A percentile compares a stretch with the other conserved stretches of the same genome.
These are phyloP conservation scores for Phenganax marumi DNA, from an alignment of 92 coral and sea anemone genomes.

Conservation along the genomic window DNA sequence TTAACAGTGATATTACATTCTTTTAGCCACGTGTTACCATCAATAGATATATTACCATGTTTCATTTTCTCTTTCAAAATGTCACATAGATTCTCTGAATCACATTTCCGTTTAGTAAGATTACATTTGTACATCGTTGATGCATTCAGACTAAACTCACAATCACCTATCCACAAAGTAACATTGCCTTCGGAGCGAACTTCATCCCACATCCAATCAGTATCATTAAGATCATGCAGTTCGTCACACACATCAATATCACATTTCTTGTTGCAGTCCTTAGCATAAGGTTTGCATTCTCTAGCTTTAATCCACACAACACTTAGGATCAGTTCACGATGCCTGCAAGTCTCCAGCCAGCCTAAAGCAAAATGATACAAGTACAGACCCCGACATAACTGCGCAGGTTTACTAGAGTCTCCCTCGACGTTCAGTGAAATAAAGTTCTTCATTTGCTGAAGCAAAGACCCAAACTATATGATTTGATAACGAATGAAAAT, in stretches of 20 bases:
- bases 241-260: too few relatives aligned
- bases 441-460: too few relatives aligned
- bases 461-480: too few relatives aligned
- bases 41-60: background rate
- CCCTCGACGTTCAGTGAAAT: too few relatives aligned
- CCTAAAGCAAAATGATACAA: background rate
- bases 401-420: too few relatives aligned
- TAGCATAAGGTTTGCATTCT: slow-evolving; percentile 16
- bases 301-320: background rate
- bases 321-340: slow-evolving; percentile 3
- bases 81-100: slow-evolving; percentile 2
- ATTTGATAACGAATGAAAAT: too few relatives aligned
- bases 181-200: too few relatives aligned
- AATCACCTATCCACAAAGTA: too few relatives aligned
- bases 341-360: slow-evolving; percentile 26
- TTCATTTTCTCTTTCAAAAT: background rate
- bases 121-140: background rate
- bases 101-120: background rate
- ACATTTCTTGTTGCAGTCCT: background rate
- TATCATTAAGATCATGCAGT: too few relatives aligned
- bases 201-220: too few relatives aligned
- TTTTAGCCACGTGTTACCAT: background rate
- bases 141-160: background rate
- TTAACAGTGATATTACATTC: background rate
- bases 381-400: too few relatives aligned